Percentiles rank a stretch among this genome's conserved stretches.
Evolutionary conservation across 2,113 vertebrate genomes (phyloP).

Genomic region (Mastomys coucha): DNA sequence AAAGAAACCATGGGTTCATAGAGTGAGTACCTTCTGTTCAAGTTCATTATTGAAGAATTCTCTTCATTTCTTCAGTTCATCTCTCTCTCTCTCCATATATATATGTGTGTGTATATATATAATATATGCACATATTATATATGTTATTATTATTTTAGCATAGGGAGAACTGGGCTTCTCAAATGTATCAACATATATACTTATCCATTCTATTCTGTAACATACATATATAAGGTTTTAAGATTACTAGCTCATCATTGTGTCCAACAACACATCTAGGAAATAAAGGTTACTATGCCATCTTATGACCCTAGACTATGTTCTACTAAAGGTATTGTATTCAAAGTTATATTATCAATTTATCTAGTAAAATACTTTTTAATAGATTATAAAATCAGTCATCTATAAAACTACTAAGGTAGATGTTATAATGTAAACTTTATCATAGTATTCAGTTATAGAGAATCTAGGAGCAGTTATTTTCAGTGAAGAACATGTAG

Average conservation of each 20-base stretch:
- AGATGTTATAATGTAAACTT: slow-evolving; percentile 50
- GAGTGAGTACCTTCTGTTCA: background rate
- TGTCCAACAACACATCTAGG: background rate
- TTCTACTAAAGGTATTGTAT: background rate
- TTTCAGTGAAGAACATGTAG: background rate
- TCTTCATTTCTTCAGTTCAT: background rate
- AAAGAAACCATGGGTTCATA: slow-evolving; percentile 40
- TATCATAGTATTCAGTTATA: slow-evolving; percentile 34
- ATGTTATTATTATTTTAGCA: background rate
- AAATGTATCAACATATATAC: background rate
- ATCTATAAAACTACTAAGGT: slow-evolving; percentile 58
- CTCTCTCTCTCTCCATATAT: background rate
- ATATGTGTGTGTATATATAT: too few relatives aligned
- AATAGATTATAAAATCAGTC: slow-evolving; percentile 58
- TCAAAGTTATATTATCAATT: slow-evolving; percentile 55
- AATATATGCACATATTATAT: too few relatives aligned
- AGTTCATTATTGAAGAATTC: background rate
- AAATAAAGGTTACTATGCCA: slow-evolving; percentile 48
- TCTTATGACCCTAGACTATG: slow-evolving; percentile 23
- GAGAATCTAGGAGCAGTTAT: slow-evolving; percentile 3
- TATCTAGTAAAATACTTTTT: slow-evolving; percentile 61
- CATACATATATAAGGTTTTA: slow-evolving; percentile 9
- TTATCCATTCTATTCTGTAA: background rate
- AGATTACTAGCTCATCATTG: slow-evolving; percentile 9
- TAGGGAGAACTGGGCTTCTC: slow-evolving; percentile 25